Percentiles rank a stretch among this genome's conserved stretches.
phyloP scores from a whole-genome alignment of 2,888 invertebrate genomes.

The Cerceris ruficornis region DNA sequence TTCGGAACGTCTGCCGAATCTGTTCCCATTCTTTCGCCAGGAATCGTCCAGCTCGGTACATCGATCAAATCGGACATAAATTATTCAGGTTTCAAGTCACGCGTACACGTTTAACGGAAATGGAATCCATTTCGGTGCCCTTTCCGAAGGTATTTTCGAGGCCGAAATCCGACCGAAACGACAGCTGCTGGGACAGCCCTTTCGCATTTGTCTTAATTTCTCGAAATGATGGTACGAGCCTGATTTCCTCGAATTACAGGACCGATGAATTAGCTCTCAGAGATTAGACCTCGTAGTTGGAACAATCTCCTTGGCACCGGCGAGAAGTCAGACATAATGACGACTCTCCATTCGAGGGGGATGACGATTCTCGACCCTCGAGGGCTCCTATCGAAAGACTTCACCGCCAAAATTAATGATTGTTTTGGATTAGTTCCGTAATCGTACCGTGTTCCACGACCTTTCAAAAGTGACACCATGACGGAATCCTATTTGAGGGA shows the following conservation, averaged over 20 bases:
- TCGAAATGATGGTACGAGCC: slow-evolving; percentile 25
- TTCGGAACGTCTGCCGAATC: slow-evolving; percentile 11
- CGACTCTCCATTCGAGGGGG: slow-evolving; percentile 26
- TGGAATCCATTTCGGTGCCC: slow-evolving; percentile 53
- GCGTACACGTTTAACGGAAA: slow-evolving; percentile 54
- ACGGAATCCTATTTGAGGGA: neutral
- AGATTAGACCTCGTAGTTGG: slow-evolving; percentile 47
- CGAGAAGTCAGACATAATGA: slow-evolving; percentile 38
- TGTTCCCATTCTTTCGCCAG: slow-evolving; percentile 13
- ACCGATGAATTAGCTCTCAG: slow-evolving; percentile 49
- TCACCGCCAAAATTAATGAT: slow-evolving; percentile 63
- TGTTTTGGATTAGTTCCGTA: slow-evolving; percentile 67
- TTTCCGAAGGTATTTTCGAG: slow-evolving; percentile 50
- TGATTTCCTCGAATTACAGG: slow-evolving; percentile 55
- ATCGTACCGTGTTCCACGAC: slow-evolving; percentile 45
- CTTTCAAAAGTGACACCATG: slow-evolving; percentile 42
- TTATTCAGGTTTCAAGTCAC: slow-evolving; percentile 53
- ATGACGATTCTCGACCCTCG: slow-evolving; percentile 40
- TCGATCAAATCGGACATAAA: slow-evolving; percentile 59
- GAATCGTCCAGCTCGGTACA: slow-evolving; percentile 26
- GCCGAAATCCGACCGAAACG: slow-evolving; percentile 22
- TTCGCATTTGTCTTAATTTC: slow-evolving; percentile 64
- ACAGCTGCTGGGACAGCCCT: slow-evolving; percentile 58
- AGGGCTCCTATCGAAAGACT: slow-evolving; percentile 38
- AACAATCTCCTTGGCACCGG: slow-evolving; percentile 29